Conservation (phyloP, 1,140 invertebrate genomes). For the Solenopsis fugax region DNA sequence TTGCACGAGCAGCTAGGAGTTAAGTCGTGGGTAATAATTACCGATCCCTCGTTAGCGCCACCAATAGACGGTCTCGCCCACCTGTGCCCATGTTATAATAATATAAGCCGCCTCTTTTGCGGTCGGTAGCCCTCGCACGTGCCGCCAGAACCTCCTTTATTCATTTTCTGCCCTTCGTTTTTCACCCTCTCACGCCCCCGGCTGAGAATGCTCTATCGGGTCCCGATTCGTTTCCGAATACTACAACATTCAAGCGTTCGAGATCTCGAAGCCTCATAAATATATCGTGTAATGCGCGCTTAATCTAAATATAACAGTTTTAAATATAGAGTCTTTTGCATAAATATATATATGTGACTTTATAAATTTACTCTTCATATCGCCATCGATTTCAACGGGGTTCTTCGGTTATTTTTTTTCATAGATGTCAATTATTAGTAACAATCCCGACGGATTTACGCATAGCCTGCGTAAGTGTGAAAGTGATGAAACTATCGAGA, state of each 20-base stretch:
- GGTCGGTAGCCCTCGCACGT: constrained; percentile 81
- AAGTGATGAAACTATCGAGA: constrained; percentile 42
- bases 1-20: constrained; percentile 77
- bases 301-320: constrained; percentile 25
- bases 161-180: constrained; percentile 74
- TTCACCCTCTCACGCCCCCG: constrained; percentile 64
- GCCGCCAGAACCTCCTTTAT: constrained; percentile 76
- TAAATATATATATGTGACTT: neutral
- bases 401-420: neutral
- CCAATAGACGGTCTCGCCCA: constrained; percentile 78
- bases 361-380: neutral
- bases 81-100: constrained; percentile 83
- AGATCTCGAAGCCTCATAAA: neutral
- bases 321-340: neutral
- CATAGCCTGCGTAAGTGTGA: neutral
- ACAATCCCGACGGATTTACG: neutral
- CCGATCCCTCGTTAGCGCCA: constrained; percentile 77
- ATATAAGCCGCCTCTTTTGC: constrained; percentile 82
- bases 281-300: neutral
- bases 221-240: constrained; percentile 31
- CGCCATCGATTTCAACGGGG: neutral
- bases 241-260: neutral
- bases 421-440: neutral
- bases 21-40: constrained; percentile 82
- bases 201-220: constrained; percentile 52